Conservation (phyloP, 2,888 invertebrate species). For the Drosophila eohydei region DNA sequence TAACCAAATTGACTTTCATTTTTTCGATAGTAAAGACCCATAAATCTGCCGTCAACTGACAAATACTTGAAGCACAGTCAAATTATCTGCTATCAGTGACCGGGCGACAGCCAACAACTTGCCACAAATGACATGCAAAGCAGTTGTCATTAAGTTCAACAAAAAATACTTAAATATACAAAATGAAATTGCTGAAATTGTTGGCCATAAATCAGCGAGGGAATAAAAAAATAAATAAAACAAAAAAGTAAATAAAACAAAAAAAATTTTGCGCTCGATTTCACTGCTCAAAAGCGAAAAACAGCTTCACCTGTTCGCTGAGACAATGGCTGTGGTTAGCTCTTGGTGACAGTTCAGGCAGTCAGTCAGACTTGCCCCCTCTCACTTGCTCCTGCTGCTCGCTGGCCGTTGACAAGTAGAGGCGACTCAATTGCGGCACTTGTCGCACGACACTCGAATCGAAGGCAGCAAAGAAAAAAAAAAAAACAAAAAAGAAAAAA, state of each 20-base stretch:
- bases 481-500: constrained; percentile 10
- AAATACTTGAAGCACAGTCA: constrained; percentile 28
- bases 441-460: constrained; percentile 73
- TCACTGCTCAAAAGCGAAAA: constrained; percentile 57
- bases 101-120: constrained; percentile 60
- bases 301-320: constrained; percentile 71
- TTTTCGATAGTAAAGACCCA: constrained; percentile 13
- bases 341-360: constrained; percentile 61
- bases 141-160: constrained; percentile 70
- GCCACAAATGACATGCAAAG: constrained; percentile 73
- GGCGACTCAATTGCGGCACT: constrained; percentile 78
- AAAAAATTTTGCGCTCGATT: constrained; percentile 73
- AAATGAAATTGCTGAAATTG: constrained; percentile 67
- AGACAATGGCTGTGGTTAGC: constrained; percentile 65
- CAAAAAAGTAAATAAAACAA: constrained; percentile 18
- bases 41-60: constrained; percentile 16
- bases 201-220: constrained; percentile 64
- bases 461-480: constrained; percentile 26
- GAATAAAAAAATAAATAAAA: constrained; percentile 17
- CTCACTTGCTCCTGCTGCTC: background rate
- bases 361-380: constrained; percentile 1
- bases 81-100: constrained; percentile 46
- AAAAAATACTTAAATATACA: constrained; percentile 39
- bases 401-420: constrained; percentile 59
- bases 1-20: constrained; percentile 21